Conservation (phyloP, 2,797 vertebrate genomes). For the Amniataba percoides region DNA sequence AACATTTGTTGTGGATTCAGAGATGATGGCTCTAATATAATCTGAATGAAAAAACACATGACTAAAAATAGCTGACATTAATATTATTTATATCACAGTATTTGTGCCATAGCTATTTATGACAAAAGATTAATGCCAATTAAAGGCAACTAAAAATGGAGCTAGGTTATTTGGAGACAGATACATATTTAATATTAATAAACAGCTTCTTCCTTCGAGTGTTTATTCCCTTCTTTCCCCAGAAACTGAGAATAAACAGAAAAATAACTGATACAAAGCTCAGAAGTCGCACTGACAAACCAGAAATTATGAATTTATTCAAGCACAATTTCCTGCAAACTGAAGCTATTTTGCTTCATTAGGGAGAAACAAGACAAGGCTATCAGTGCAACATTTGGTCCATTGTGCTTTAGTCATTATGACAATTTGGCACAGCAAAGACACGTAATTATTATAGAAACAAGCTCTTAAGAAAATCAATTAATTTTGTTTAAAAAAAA, state of each 20-base stretch:
- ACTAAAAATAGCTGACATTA: conserved; percentile 62
- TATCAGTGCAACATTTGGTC: background rate
- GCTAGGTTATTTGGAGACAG: conserved; percentile 17
- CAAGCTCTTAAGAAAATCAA: background rate
- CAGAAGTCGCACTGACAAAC: background rate
- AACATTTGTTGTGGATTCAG: conserved; percentile 38
- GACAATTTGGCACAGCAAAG: background rate
- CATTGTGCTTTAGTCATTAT: background rate
- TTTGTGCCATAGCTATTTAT: conserved; percentile 57
- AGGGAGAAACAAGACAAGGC: background rate
- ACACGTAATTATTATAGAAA: background rate
- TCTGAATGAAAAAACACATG: conserved; percentile 26
- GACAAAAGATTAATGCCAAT: conserved; percentile 38
- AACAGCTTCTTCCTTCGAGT: background rate
- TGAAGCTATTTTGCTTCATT: background rate
- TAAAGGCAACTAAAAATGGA: conserved; percentile 29
- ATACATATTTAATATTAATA: conserved; percentile 5
- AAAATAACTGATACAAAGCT: background rate
- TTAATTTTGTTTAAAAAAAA: conserved; percentile 14
- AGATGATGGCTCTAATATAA: conserved; percentile 24
- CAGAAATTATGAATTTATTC: background rate
- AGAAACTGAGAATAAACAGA: conserved; percentile 12
- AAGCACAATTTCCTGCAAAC: background rate
- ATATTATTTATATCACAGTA: conserved; percentile 57
- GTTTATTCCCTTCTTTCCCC: background rate